phyloP scores from a whole-genome alignment of 1,140 invertebrate species.

The Palaemon carinicauda region DNA sequence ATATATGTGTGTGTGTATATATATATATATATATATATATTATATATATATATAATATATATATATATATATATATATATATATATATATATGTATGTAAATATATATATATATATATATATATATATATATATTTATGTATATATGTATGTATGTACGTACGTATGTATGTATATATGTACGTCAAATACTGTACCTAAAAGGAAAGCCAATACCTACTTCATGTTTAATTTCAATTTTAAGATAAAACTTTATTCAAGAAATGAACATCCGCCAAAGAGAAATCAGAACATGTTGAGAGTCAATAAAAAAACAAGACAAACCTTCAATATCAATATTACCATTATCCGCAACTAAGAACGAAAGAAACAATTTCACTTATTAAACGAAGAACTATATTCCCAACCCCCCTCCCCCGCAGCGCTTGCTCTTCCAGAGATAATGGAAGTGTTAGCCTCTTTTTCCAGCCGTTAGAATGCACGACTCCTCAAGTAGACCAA shows the following conservation, averaged over 20 bases:
- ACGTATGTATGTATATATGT: not conserved
- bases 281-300: no score
- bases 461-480: not conserved
- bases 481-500: slow-evolving; percentile 17
- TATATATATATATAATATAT: not conserved
- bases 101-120: not conserved
- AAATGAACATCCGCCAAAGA: no score
- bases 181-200: not conserved
- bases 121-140: not conserved
- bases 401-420: not conserved
- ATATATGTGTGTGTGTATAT: not conserved
- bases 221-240: no score
- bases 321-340: no score
- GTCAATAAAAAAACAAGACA: no score
- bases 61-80: not conserved
- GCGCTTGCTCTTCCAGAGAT: not conserved
- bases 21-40: not conserved
- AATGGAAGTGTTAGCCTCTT: not conserved
- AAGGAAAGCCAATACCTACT: no score
- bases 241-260: no score
- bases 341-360: no score
- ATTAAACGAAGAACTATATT: not conserved
- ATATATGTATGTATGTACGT: not conserved
- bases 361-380: not conserved
- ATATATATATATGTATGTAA: not conserved